These are phyloP conservation scores for Bombyx mandarina DNA, from an alignment of 1,140 invertebrate genomes.

Conservation along the genomic window DNA sequence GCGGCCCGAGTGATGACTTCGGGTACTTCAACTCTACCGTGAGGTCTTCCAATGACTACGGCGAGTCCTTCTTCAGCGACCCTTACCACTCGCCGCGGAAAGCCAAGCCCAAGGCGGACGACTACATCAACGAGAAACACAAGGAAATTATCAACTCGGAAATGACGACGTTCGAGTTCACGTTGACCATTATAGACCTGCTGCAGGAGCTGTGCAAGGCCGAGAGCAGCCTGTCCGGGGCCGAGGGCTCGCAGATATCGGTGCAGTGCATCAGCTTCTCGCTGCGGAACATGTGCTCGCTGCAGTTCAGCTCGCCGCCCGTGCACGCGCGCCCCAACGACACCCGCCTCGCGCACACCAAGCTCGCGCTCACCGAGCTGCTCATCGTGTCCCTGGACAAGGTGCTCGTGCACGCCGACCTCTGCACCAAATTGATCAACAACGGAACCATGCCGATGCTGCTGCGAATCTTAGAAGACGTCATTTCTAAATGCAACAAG, in stretches of 20 bases:
- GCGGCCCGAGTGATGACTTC: constrained; percentile 75
- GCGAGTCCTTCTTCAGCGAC: constrained; percentile 16
- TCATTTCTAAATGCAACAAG: constrained; percentile 54
- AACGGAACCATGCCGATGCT: constrained; percentile 76
- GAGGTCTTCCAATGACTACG: constrained; percentile 71
- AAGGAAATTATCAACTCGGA: constrained; percentile 68
- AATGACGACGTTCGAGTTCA: constrained; percentile 73
- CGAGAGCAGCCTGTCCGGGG: constrained; percentile 61
- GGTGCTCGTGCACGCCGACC: constrained; percentile 71
- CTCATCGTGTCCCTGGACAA: constrained; percentile 73
- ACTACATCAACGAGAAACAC: constrained; percentile 71
- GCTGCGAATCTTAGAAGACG: constrained; percentile 73
- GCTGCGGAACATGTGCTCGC: constrained; percentile 72
- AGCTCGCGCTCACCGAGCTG: constrained; percentile 72
- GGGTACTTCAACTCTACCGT: constrained; percentile 75
- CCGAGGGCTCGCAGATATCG: constrained; percentile 71
- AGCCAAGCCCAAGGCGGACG: constrained; percentile 57
- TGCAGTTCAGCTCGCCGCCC: constrained; percentile 71
- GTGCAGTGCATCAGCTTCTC: constrained; percentile 76
- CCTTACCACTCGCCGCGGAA: constrained; percentile 44
- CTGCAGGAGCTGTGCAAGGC: constrained; percentile 72
- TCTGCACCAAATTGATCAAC: constrained; percentile 73
- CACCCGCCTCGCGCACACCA: constrained; percentile 62
- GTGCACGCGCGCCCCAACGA: constrained; percentile 23
- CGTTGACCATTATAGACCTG: constrained; percentile 73